These are phyloP conservation scores for Zaprionus lachaisei DNA, from an alignment of 1,140 invertebrate genomes.

Conservation along the genomic window DNA sequence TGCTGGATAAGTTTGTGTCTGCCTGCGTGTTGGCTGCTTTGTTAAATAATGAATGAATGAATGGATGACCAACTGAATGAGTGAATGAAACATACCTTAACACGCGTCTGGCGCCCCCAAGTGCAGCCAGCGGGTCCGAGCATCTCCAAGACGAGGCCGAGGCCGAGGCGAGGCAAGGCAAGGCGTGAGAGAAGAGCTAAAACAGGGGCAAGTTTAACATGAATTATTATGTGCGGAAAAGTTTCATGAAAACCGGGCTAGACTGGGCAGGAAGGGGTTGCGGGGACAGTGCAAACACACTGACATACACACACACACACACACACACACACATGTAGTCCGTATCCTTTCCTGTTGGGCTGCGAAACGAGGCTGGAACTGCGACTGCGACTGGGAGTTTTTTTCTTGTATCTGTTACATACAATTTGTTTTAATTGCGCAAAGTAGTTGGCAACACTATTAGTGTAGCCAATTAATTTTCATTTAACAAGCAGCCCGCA, in stretches of 20 bases:
- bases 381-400: constrained; percentile 19
- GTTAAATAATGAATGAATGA: constrained; percentile 69
- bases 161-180: neutral
- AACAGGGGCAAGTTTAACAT: constrained; percentile 71
- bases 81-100: constrained; percentile 41
- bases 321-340: constrained; percentile 10
- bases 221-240: constrained; percentile 80
- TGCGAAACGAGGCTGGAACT: constrained; percentile 32
- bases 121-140: constrained; percentile 3
- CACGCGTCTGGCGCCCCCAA: constrained; percentile 29
- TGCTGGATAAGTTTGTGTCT: constrained; percentile 41
- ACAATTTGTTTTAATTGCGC: constrained; percentile 83
- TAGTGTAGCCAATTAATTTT: constrained; percentile 76
- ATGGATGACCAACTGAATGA: constrained; percentile 46
- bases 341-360: constrained; percentile 33
- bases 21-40: constrained; percentile 46
- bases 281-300: neutral
- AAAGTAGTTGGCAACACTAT: constrained; percentile 77
- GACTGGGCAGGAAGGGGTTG: constrained; percentile 27
- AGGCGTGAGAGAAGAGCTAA: neutral
- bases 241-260: constrained; percentile 61
- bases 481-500: constrained; percentile 67
- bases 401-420: constrained; percentile 69
- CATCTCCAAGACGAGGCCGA: constrained; percentile 9
- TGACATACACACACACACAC: constrained; percentile 19